A percentile compares a stretch with the other conserved stretches of the same genome.
Evolutionary conservation across 2,113 vertebrate species (phyloP).

Genomic region (Lonchura striata): DNA sequence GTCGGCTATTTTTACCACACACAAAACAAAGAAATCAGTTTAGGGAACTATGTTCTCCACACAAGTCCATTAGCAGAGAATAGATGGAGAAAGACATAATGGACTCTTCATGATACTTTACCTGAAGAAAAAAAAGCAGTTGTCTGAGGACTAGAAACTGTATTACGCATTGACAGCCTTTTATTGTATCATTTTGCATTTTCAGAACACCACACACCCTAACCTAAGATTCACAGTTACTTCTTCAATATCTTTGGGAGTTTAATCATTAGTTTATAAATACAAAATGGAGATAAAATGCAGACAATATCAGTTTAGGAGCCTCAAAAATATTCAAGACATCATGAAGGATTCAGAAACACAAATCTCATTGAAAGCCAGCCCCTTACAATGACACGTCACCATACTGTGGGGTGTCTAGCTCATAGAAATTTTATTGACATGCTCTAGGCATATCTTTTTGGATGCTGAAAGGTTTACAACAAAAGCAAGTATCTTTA

Average conservation of each 20-base stretch:
- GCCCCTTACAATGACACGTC: background rate
- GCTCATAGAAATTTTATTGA: background rate
- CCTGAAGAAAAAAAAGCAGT: background rate
- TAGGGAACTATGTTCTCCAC: background rate
- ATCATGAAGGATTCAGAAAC: background rate
- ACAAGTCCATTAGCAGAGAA: background rate
- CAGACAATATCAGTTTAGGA: background rate
- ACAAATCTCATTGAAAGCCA: background rate
- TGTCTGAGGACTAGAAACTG: background rate
- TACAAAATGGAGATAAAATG: background rate
- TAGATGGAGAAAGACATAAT: background rate
- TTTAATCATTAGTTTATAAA: background rate
- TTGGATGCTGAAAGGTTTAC: background rate
- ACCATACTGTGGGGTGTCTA: background rate
- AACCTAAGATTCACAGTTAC: background rate
- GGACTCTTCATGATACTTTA: background rate
- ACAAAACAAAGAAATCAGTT: background rate
- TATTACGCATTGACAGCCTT: background rate
- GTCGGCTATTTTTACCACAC: background rate
- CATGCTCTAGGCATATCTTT: background rate
- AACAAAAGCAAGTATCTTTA: background rate
- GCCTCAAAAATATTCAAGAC: background rate
- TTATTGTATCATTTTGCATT: background rate
- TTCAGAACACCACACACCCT: background rate
- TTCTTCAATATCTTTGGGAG: background rate